Conservation (phyloP, 2,888 invertebrate genomes). For the Buathra laborator region DNA sequence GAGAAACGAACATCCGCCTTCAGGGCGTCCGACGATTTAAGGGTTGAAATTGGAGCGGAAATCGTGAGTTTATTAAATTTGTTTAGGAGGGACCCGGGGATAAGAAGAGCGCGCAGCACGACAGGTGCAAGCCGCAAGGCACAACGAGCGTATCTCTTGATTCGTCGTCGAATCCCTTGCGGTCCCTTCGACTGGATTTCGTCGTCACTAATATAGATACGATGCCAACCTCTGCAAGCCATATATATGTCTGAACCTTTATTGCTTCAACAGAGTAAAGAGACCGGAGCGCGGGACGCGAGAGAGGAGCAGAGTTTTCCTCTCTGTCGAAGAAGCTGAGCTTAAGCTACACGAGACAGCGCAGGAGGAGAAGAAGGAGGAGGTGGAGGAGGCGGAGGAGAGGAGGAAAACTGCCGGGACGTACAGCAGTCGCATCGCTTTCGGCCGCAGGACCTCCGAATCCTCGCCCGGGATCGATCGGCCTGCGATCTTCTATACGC, state of each 20-base stretch:
- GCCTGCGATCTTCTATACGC: slow-evolving; percentile 17
- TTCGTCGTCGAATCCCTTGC: slow-evolving; percentile 42
- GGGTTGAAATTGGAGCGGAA: slow-evolving; percentile 80
- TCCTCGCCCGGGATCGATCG: slow-evolving; percentile 44
- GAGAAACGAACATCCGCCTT: slow-evolving; percentile 32
- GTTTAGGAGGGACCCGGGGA: slow-evolving; percentile 77
- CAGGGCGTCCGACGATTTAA: slow-evolving; percentile 73
- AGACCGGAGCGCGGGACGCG: slow-evolving; percentile 53
- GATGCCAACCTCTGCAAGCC: slow-evolving; percentile 34
- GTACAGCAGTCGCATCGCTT: slow-evolving; percentile 34
- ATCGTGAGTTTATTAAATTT: slow-evolving; percentile 84
- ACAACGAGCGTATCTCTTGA: slow-evolving; percentile 18
- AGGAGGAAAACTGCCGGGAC: not conserved
- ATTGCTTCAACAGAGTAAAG: slow-evolving; percentile 81
- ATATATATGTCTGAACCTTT: slow-evolving; percentile 77
- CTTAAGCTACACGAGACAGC: slow-evolving; percentile 18
- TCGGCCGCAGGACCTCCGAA: slow-evolving; percentile 37
- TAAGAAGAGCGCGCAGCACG: slow-evolving; percentile 24
- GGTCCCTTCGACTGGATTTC: slow-evolving; percentile 20
- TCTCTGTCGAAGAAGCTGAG: slow-evolving; percentile 43
- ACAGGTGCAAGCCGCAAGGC: slow-evolving; percentile 27
- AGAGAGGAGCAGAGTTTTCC: slow-evolving; percentile 16
- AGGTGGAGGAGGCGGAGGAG: not conserved
- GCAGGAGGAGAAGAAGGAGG: not conserved
- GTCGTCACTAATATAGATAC: slow-evolving; percentile 47